Evolutionary conservation across 2,113 vertebrate species (phyloP).

Genomic region (Motacilla tschutschensis): DNA sequence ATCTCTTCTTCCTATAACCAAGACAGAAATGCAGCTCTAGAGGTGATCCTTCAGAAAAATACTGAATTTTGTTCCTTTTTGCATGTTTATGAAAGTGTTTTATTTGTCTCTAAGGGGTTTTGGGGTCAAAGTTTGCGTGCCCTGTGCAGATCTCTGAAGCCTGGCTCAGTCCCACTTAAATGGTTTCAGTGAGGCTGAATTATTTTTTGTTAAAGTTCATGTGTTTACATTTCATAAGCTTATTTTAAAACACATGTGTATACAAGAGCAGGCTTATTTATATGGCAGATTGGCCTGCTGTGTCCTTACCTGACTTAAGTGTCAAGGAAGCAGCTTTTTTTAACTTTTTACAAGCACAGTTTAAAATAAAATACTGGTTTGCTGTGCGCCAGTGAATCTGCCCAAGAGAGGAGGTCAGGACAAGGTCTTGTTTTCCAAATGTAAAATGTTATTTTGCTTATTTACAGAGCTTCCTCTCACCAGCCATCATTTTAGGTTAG

Average conservation of each 20-base stretch:
- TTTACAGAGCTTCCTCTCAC: conserved; percentile 13
- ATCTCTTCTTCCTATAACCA: background rate
- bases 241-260: conserved; percentile 39
- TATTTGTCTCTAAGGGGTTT: background rate
- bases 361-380: conserved; percentile 52
- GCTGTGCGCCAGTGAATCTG: background rate
- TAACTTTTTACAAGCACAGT: background rate
- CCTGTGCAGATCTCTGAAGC: background rate
- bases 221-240: conserved; percentile 37
- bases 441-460: conserved; percentile 17
- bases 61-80: background rate
- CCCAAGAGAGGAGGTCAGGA: conserved; percentile 24
- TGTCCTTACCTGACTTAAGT: conserved; percentile 62
- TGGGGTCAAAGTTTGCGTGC: background rate
- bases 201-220: conserved; percentile 3
- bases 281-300: background rate
- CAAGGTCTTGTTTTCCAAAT: conserved; percentile 52
- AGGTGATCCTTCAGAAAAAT: background rate
- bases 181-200: conserved; percentile 8
- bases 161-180: background rate
- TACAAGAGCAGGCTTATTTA: conserved; percentile 29
- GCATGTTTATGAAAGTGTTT: background rate
- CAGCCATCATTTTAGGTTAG: conserved; percentile 15
- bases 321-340: conserved; percentile 37
- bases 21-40: background rate